Conservation (phyloP, 2,113 vertebrate species). For the Pseudolaguvia tuberculata region DNA sequence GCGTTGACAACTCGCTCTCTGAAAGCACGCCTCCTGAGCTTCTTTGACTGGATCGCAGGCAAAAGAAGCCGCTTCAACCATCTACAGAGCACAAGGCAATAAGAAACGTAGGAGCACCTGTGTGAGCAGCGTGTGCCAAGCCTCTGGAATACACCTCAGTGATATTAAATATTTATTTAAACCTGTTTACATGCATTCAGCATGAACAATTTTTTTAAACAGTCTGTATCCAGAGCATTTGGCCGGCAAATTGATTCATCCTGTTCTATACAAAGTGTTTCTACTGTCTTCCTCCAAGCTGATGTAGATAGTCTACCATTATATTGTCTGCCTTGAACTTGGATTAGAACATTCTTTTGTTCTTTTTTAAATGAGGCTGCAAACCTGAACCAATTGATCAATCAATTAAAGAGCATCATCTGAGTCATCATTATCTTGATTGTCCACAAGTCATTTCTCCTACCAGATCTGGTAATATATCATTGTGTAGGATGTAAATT, state of each 20-base stretch:
- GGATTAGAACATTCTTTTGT: constrained; percentile 2
- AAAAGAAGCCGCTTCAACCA: constrained; percentile 59
- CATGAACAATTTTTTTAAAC: constrained; percentile 5
- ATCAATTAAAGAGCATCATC: constrained; percentile 4
- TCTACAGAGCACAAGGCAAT: constrained; percentile 78
- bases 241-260: constrained; percentile 37
- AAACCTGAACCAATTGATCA: not conserved
- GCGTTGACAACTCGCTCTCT: constrained; percentile 58
- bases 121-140: constrained; percentile 49
- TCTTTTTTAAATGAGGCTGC: not conserved
- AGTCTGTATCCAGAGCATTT: constrained; percentile 46
- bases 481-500: not conserved
- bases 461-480: constrained; percentile 16
- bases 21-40: constrained; percentile 67
- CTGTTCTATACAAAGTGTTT: constrained; percentile 23
- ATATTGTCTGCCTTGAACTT: constrained; percentile 19
- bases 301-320: not conserved
- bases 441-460: not conserved
- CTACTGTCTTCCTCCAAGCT: constrained; percentile 15
- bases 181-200: constrained; percentile 19
- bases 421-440: constrained; percentile 7
- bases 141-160: constrained; percentile 53
- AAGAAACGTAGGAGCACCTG: constrained; percentile 65
- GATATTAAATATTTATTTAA: constrained; percentile 22
- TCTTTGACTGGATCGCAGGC: constrained; percentile 74